Evolutionary conservation across 2,888 invertebrate species (phyloP).

Genomic region (Nephrotoma guestfalica): DNA sequence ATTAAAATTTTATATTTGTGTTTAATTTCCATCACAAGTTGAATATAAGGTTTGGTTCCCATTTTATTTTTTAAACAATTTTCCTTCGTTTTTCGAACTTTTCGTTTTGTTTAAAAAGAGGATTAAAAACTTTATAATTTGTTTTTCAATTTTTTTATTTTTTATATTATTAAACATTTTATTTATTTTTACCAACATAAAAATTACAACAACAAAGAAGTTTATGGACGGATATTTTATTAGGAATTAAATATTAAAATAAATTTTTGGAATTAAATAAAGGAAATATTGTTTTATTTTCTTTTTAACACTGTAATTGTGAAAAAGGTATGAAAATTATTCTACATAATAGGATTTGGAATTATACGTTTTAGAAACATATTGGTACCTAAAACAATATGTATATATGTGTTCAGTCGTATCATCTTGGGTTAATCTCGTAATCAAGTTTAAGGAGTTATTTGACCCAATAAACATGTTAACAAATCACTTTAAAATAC

Average conservation of each 20-base stretch:
- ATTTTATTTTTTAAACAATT: not conserved
- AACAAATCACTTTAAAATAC: not conserved
- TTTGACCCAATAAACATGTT: not conserved
- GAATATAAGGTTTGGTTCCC: not conserved
- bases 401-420: not conserved
- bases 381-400: not conserved
- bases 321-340: not conserved
- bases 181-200: not conserved
- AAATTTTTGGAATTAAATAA: not conserved
- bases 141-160: not conserved
- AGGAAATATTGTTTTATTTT: not conserved
- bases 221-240: not conserved
- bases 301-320: not conserved
- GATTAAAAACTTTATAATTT: not conserved
- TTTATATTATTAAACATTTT: not conserved
- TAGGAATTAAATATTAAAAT: not conserved
- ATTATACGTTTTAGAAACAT: not conserved
- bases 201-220: not conserved
- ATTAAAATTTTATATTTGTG: not conserved
- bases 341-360: not conserved
- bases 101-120: not conserved
- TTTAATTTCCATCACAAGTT: not conserved
- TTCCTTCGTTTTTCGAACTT: not conserved
- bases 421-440: not conserved
- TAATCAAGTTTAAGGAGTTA: no score